Conservation (phyloP, 2,113 vertebrate species). For the Osmerus mordax region DNA sequence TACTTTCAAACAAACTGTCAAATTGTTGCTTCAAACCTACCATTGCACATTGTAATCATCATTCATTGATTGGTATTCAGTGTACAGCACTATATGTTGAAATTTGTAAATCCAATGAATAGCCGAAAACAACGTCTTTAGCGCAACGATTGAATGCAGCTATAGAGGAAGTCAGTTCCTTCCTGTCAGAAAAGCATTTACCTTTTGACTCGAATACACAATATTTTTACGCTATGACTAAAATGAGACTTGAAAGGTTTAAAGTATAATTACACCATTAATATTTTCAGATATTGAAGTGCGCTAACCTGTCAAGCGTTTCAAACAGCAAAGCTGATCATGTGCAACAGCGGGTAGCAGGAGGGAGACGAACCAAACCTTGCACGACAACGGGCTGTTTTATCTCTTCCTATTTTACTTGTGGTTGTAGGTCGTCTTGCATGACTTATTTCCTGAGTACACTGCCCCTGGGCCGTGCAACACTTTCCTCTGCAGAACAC, state of each 20-base stretch:
- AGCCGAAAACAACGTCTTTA: neutral
- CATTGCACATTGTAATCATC: too few species aligned
- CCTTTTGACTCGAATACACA: constrained; percentile 8
- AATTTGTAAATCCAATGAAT: neutral
- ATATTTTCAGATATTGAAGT: neutral
- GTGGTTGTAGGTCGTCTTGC: constrained; percentile 37
- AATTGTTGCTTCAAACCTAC: too few species aligned
- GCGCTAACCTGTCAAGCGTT: neutral
- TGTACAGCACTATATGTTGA: too few species aligned
- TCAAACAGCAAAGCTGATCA: neutral
- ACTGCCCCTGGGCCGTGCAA: constrained; percentile 38
- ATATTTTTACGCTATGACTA: neutral
- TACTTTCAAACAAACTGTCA: too few species aligned
- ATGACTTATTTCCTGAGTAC: constrained; percentile 64
- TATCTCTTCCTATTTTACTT: constrained; percentile 59
- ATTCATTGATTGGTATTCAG: too few species aligned
- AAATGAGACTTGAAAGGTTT: constrained; percentile 1
- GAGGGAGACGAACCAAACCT: constrained; percentile 20
- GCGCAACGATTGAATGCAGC: constrained; percentile 10
- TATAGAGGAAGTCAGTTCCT: constrained; percentile 40
- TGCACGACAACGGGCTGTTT: constrained; percentile 17
- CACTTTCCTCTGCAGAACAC: constrained; percentile 42
- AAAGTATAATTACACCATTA: neutral
- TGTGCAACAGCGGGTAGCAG: constrained; percentile 33
- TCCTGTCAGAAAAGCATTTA: neutral